Percentiles rank a stretch among this genome's conserved stretches.
Conservation (phyloP, 1,140 invertebrate species). For the Homarus americanus region DNA sequence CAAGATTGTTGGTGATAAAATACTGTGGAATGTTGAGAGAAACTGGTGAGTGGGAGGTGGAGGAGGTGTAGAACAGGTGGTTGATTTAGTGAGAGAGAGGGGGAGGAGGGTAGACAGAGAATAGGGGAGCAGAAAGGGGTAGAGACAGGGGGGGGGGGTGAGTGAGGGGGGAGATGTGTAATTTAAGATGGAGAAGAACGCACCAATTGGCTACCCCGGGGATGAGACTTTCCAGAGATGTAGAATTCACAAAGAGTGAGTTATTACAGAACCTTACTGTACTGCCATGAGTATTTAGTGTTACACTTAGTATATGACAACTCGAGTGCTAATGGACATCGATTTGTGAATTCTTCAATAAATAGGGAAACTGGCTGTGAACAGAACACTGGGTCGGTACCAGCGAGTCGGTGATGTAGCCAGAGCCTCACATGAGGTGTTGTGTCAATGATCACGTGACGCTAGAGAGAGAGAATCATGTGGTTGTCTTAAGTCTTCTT, state of each 20-base stretch:
- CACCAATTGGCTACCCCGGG: not conserved
- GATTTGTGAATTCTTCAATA: constrained; percentile 62
- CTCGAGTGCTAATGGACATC: constrained; percentile 60
- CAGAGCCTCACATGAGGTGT: not conserved
- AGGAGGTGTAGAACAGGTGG: not conserved
- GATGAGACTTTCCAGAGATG: constrained; percentile 37
- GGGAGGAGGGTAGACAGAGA: too few relatives aligned
- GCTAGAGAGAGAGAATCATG: not conserved
- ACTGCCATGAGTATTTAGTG: constrained; percentile 47
- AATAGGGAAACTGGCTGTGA: constrained; percentile 56
- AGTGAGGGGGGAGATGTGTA: not conserved
- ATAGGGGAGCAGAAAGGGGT: too few relatives aligned
- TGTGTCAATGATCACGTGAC: not conserved
- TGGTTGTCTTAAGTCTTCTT: not conserved
- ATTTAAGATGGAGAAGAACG: not conserved
- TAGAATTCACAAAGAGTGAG: constrained; percentile 52
- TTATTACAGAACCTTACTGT: not conserved
- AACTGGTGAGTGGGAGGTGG: too few relatives aligned
- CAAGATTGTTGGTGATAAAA: too few relatives aligned
- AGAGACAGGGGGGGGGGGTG: not conserved
- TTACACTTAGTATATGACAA: constrained; percentile 40
- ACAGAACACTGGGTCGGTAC: not conserved
- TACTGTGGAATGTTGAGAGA: too few relatives aligned
- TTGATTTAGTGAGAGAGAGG: not conserved
- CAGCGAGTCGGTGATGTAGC: not conserved